These are phyloP conservation scores for Macrosteles quadrilineatus DNA, from an alignment of 1,140 invertebrate species.

Conservation along the genomic window DNA sequence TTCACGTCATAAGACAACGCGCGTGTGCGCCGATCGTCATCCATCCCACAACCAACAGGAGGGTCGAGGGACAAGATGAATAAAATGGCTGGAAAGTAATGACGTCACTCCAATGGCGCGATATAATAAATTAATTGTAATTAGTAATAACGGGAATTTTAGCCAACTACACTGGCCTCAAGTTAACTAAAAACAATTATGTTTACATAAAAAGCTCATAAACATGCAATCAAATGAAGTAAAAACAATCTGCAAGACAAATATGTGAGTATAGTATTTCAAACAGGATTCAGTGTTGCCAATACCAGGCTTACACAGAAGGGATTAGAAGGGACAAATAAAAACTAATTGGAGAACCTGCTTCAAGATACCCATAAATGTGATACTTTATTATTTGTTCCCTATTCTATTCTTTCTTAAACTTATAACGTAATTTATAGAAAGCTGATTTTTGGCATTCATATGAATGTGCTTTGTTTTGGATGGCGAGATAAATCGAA, in stretches of 20 bases:
- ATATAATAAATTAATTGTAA: too few species aligned
- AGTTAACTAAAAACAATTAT: not conserved
- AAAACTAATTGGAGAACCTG: not conserved
- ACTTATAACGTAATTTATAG: too few species aligned
- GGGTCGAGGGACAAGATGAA: conserved; percentile 2
- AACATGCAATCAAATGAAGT: not conserved
- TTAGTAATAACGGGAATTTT: too few species aligned
- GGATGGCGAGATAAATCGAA: too few species aligned
- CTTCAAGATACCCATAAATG: too few species aligned
- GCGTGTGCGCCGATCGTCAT: conserved; percentile 28
- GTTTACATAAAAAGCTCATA: not conserved
- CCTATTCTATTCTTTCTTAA: too few species aligned
- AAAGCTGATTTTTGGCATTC: too few species aligned
- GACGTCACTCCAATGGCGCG: conserved; percentile 4
- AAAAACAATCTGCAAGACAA: not conserved
- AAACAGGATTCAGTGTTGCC: not conserved
- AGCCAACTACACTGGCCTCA: too few species aligned
- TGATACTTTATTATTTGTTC: too few species aligned
- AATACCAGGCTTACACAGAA: not conserved
- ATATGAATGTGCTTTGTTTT: too few species aligned
- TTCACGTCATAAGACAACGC: not conserved
- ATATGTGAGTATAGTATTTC: not conserved
- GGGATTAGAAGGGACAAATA: not conserved
- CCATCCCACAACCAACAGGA: conserved; percentile 11
- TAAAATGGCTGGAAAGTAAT: conserved; percentile 14